Percentiles rank a stretch among this genome's conserved stretches.
Conservation (phyloP, 2,797 vertebrate species). For the Darevskia nairensis region DNA sequence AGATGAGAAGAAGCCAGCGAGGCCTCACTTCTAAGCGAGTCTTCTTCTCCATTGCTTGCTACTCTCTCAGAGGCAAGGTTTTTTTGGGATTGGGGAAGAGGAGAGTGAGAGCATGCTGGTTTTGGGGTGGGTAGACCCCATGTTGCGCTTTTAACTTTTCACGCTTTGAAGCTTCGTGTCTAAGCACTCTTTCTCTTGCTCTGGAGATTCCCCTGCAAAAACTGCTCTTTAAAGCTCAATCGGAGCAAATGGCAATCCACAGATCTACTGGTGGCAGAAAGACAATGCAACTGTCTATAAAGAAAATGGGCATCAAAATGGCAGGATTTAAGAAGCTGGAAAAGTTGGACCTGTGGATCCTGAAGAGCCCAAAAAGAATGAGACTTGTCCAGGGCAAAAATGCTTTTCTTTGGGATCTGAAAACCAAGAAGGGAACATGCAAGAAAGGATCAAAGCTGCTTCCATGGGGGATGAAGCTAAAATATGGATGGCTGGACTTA, state of each 20-base stretch:
- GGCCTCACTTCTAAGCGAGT: not conserved
- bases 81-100: too few relatives aligned
- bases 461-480: not conserved
- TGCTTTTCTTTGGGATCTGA: not conserved
- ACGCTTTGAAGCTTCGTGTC: too few relatives aligned
- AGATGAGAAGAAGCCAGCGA: not conserved
- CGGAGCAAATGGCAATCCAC: too few relatives aligned
- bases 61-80: too few relatives aligned
- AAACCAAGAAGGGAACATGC: not conserved
- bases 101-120: too few relatives aligned
- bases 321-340: not conserved
- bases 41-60: too few relatives aligned
- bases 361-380: not conserved
- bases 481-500: too few relatives aligned
- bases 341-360: not conserved
- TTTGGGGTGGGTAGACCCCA: too few relatives aligned
- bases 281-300: not conserved
- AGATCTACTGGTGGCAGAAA: not conserved
- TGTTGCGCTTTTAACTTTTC: too few relatives aligned
- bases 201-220: too few relatives aligned
- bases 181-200: too few relatives aligned
- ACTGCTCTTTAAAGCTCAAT: too few relatives aligned
- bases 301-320: not conserved
- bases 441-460: not conserved
- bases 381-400: not conserved